Evolutionary conservation across 2,113 vertebrate species (phyloP).

Genomic region (Enhydra lutris): DNA sequence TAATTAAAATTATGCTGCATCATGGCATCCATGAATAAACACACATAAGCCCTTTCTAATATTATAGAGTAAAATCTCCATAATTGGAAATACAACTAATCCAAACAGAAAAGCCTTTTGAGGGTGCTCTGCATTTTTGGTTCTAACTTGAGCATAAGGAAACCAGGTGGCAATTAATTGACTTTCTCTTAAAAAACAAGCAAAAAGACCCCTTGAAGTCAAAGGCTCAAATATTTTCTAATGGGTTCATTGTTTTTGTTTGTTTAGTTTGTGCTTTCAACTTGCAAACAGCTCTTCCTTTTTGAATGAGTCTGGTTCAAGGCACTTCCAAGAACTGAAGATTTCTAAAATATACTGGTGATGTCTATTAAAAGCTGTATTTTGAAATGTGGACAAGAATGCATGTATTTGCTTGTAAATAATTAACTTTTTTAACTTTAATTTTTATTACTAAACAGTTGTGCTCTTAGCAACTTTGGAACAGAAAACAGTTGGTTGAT

Average conservation of each 20-base stretch:
- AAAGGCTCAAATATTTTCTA: not conserved
- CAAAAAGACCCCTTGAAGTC: not conserved
- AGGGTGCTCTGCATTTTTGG: not conserved
- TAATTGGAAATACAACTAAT: constrained; percentile 15
- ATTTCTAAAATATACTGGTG: constrained; percentile 29
- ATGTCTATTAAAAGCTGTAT: not conserved
- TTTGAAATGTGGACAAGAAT: not conserved
- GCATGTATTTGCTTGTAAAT: constrained; percentile 28
- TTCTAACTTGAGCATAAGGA: not conserved
- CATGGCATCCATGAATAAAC: not conserved
- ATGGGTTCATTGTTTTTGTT: not conserved
- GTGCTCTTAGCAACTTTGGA: constrained; percentile 37
- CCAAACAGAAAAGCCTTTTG: not conserved
- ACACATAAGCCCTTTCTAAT: not conserved
- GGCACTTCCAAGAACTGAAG: constrained; percentile 37
- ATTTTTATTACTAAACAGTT: constrained; percentile 27
- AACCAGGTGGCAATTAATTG: not conserved
- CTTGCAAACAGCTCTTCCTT: not conserved
- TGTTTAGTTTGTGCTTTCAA: not conserved
- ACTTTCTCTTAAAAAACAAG: not conserved
- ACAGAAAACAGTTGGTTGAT: constrained; percentile 10
- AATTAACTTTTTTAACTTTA: constrained; percentile 17
- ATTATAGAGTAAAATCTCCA: not conserved
- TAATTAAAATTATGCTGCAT: not conserved
- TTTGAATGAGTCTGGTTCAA: constrained; percentile 4